Evolutionary conservation across 2,888 invertebrate genomes (phyloP), one percentile per base, ranked within the genome.

Genomic region (Synergus japonicus): DNA sequence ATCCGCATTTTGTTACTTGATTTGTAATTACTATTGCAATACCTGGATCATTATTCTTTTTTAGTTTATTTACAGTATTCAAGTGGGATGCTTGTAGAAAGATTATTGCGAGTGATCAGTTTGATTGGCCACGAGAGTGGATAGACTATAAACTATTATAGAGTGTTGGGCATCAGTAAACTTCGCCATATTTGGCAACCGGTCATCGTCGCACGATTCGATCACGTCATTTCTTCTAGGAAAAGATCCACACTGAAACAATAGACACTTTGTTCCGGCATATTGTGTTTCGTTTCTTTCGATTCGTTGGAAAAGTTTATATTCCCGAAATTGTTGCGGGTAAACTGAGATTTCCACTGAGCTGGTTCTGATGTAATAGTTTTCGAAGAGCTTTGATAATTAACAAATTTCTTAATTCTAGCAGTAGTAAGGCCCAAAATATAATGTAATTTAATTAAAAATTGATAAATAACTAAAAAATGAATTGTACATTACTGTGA

Each of bases 211-310:
- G 49, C n/a, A 29, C 15, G 15, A 37, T 73, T 54, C 15, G n/a
- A 54, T 54, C 73, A 54, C 37, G 49, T 73, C 15, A n/a, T n/a
- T 54, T 54, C n/a, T 73, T 54, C 73, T 73, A n/a, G 29, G 49
- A 54, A 73, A 5, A 37, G 37, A 73, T 73, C 37, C 29, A 4
- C 7, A 4, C 4, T 13, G 29, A 41, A 15, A 73, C 73, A 73
- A 73, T 37, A 73, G 73, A n/a, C 41, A n/a, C 49, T 54, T 10
- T 73, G 54, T 54, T 54, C 49, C 73, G 49, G 54, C 49, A 54
- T 49, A 73, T 73, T 54, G 29, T 73, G 29, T 54, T 73, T 73
- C n/a, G 54, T 29, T 73, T 73, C 37, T n/a, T n/a, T 41, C n/a
- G 37, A 54, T 54, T 73, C 54, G 9, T 29, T 73, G 54, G 69